These are phyloP conservation scores for Anguilla japonica DNA, from an alignment of 2,113 vertebrate genomes.

Conservation along the genomic window DNA sequence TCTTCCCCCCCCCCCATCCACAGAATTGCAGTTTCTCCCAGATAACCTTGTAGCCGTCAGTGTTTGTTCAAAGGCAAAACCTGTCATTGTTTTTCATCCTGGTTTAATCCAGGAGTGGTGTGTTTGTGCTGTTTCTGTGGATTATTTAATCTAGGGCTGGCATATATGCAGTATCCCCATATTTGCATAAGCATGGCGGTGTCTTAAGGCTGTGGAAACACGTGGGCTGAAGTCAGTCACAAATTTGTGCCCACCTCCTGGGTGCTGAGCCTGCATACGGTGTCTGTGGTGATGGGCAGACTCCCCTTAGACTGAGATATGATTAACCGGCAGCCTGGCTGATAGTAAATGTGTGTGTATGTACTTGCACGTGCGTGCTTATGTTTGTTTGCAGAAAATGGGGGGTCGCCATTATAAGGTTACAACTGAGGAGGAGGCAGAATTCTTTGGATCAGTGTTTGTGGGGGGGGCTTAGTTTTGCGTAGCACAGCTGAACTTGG, in stretches of 20 bases:
- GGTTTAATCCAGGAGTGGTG: not conserved
- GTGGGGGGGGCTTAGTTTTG: not conserved
- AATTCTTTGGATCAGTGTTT: not conserved
- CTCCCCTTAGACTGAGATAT: not conserved
- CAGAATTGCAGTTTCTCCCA: not conserved
- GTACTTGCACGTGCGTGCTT: slow-evolving; percentile 35
- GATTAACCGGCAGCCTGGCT: not conserved
- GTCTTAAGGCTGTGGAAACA: not conserved
- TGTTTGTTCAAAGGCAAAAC: not conserved
- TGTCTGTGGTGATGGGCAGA: not conserved
- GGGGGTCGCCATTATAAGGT: not conserved
- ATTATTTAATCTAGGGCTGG: slow-evolving; percentile 3
- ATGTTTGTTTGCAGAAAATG: not conserved
- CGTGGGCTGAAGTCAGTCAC: not conserved
- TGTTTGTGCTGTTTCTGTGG: not conserved
- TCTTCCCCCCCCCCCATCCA: not conserved
- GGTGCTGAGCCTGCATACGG: not conserved
- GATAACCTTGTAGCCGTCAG: not conserved
- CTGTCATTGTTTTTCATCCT: not conserved
- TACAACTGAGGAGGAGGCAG: not conserved
- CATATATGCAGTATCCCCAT: not conserved
- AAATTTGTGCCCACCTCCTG: not conserved
- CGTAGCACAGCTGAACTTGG: not conserved
- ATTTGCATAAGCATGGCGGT: not conserved
- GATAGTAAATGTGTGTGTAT: slow-evolving; percentile 1